Conservation (phyloP, 2,888 invertebrate genomes). For the Cheiracanthium punctorium region DNA sequence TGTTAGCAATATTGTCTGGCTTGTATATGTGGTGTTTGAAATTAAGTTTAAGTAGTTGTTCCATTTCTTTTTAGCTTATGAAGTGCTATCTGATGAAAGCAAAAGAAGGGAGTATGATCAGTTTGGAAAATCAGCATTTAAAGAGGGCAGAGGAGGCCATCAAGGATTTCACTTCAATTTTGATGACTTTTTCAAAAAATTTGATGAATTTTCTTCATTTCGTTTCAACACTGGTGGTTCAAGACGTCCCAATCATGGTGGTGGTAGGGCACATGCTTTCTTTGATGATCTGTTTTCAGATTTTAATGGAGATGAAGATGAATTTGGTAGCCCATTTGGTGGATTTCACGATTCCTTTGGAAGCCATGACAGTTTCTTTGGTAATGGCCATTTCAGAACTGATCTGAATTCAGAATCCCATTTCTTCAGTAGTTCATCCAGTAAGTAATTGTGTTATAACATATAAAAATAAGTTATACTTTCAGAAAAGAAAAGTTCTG, state of each 20-base stretch:
- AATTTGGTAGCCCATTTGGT: conserved; percentile 72
- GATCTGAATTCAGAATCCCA: conserved; percentile 28
- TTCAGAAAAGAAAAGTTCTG: too few relatives aligned
- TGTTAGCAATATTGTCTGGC: too few relatives aligned
- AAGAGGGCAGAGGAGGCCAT: conserved; percentile 71
- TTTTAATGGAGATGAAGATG: conserved; percentile 73
- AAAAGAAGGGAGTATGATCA: conserved; percentile 77
- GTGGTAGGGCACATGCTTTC: conserved; percentile 73
- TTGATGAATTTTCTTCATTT: conserved; percentile 73
- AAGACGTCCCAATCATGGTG: conserved; percentile 43
- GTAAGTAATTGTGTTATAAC: too few relatives aligned
- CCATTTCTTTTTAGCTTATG: conserved; percentile 76
- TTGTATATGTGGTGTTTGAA: too few relatives aligned
- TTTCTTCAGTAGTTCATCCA: conserved; percentile 48
- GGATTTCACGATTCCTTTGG: conserved; percentile 74
- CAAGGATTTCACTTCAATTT: conserved; percentile 75
- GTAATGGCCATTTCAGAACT: conserved; percentile 70
- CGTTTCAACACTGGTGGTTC: conserved; percentile 45
- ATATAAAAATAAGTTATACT: too few relatives aligned
- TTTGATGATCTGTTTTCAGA: conserved; percentile 76
- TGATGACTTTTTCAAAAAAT: conserved; percentile 76
- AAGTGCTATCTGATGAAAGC: conserved; percentile 77
- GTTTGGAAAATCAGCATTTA: conserved; percentile 76
- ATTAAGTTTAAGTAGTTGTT: not conserved
- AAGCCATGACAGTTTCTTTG: conserved; percentile 75